Evolutionary conservation across 2,797 vertebrate species (phyloP).

Genomic region (Tachyglossus aculeatus): DNA sequence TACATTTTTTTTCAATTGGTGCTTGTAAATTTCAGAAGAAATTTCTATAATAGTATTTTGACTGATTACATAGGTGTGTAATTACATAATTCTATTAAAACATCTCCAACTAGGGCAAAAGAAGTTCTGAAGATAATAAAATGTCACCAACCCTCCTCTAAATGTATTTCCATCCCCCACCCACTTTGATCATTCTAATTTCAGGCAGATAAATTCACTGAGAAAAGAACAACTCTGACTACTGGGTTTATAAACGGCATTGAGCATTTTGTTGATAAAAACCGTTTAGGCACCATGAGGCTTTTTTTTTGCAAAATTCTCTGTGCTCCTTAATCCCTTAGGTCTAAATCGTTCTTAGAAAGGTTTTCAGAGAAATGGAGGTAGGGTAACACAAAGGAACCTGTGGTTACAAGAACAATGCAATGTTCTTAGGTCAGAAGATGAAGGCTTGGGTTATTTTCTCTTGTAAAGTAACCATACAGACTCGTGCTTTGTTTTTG

Average conservation of each 20-base stretch:
- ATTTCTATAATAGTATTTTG: neutral
- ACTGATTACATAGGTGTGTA: neutral
- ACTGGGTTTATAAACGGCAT: neutral
- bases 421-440: neutral
- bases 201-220: neutral
- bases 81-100: slow-evolving; percentile 4
- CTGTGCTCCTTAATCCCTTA: neutral
- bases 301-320: too few species aligned
- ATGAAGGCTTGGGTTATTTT: neutral
- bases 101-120: neutral
- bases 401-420: neutral
- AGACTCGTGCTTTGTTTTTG: too few species aligned
- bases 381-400: neutral
- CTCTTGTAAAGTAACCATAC: neutral
- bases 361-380: neutral
- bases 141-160: neutral
- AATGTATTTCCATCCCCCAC: neutral
- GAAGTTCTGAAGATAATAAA: neutral
- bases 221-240: neutral
- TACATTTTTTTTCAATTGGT: too few species aligned
- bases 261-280: neutral
- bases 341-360: neutral
- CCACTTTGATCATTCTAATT: neutral
- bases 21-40: neutral
- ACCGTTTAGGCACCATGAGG: too few species aligned